Conservation (phyloP, 92 coral and sea anemone genomes). For the Scolanthus callimorphus region DNA sequence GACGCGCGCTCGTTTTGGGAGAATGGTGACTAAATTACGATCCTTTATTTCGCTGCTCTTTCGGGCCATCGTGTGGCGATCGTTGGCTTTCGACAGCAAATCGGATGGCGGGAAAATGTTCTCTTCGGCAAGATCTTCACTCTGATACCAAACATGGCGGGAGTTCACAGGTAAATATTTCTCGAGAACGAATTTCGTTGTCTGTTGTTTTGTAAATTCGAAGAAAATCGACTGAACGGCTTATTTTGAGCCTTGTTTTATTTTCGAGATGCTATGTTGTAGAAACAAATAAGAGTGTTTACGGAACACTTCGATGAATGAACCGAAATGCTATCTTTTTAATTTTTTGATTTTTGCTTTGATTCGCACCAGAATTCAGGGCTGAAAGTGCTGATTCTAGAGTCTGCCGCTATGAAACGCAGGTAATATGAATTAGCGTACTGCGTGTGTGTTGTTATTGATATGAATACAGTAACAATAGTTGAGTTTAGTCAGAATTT, state of each 20-base stretch:
- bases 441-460: not conserved
- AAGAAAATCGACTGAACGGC: not conserved
- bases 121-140: not conserved
- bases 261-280: not conserved
- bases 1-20: not conserved
- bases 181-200: not conserved
- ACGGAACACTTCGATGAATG: not conserved
- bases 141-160: slow-evolving; percentile 1
- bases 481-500: not conserved
- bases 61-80: not conserved
- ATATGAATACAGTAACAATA: no score
- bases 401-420: not conserved
- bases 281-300: no score
- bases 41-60: no score
- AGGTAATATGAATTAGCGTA: not conserved
- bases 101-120: not conserved
- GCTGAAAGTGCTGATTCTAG: not conserved
- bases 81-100: not conserved
- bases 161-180: not conserved
- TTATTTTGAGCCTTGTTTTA: not conserved
- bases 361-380: not conserved
- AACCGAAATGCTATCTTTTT: not conserved
- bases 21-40: not conserved
- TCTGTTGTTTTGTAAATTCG: not conserved
- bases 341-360: not conserved